Percentiles rank a stretch among this genome's conserved stretches.
These are phyloP conservation scores for Papilio helenus DNA, from an alignment of 1,140 invertebrate species.

Conservation along the genomic window DNA sequence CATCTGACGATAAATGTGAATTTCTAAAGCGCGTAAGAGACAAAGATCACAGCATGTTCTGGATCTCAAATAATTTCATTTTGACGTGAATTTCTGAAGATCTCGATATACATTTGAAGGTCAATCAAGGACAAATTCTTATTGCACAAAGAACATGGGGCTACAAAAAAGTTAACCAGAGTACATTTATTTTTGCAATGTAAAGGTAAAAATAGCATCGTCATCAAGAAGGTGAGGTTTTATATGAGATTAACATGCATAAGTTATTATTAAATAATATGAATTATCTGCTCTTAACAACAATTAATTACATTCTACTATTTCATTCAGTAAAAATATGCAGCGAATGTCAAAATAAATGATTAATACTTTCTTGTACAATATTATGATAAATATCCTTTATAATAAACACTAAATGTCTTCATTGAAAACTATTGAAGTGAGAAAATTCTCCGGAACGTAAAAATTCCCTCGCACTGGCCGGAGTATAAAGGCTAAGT, in stretches of 20 bases:
- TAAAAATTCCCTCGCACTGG: constrained; percentile 46
- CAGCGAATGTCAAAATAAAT: background rate
- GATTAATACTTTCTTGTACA: constrained; percentile 27
- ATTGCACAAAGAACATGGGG: background rate
- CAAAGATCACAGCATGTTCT: no score
- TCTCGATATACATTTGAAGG: background rate
- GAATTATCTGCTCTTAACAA: no score
- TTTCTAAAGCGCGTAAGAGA: background rate
- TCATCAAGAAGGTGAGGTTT: background rate
- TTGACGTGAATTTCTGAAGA: no score
- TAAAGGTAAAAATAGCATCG: no score
- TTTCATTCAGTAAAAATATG: background rate
- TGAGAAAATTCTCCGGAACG: constrained; percentile 46
- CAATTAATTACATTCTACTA: background rate
- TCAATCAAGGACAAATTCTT: background rate
- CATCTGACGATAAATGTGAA: background rate
- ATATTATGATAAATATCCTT: constrained; percentile 38
- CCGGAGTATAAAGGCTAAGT: constrained; percentile 45
- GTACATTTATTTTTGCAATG: no score
- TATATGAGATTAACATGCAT: no score
- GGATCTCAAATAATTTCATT: background rate
- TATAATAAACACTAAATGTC: constrained; percentile 36
- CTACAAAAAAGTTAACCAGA: background rate
- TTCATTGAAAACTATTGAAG: constrained; percentile 49
- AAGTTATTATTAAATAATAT: no score